Evolutionary conservation across 2,113 vertebrate species (phyloP).

Genomic region (Cavia porcellus): DNA sequence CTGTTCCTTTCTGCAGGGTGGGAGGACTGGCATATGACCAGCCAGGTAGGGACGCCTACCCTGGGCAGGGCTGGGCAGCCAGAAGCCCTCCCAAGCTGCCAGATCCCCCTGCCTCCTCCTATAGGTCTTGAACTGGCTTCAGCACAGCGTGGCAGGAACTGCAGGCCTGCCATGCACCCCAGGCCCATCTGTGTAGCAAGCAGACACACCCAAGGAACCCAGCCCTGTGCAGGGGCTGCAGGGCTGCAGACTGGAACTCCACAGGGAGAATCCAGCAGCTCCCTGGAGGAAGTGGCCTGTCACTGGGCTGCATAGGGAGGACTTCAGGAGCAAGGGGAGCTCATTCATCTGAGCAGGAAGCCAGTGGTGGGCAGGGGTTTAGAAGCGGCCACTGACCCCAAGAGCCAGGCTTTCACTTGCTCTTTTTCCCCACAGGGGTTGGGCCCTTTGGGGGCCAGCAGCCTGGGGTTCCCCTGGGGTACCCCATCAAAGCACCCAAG

Average conservation of each 20-base stretch:
- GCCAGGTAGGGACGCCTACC: background rate
- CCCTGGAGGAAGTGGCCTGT: background rate
- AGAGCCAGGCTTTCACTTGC: background rate
- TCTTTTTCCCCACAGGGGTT: slow-evolving; percentile 86
- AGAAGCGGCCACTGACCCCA: too few species aligned
- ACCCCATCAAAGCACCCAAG: slow-evolving; percentile 97
- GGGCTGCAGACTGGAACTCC: background rate
- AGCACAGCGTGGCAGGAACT: background rate
- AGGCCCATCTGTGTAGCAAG: background rate
- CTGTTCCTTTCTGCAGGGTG: background rate
- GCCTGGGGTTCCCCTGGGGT: slow-evolving; percentile 96
- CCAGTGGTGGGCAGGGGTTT: accelerated
- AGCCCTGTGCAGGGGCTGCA: background rate
- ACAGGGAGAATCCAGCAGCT: background rate
- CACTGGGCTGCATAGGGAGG: accelerated
- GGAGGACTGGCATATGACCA: background rate
- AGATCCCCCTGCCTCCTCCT: background rate
- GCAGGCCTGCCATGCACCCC: background rate
- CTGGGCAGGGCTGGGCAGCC: background rate
- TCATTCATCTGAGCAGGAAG: background rate
- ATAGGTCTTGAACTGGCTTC: background rate
- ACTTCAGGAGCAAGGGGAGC: background rate
- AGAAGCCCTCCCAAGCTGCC: background rate
- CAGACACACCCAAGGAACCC: background rate
- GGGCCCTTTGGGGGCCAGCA: slow-evolving; percentile 92